phyloP scores from a whole-genome alignment of 2,888 invertebrate genomes.

The Idaea dimidiata region DNA sequence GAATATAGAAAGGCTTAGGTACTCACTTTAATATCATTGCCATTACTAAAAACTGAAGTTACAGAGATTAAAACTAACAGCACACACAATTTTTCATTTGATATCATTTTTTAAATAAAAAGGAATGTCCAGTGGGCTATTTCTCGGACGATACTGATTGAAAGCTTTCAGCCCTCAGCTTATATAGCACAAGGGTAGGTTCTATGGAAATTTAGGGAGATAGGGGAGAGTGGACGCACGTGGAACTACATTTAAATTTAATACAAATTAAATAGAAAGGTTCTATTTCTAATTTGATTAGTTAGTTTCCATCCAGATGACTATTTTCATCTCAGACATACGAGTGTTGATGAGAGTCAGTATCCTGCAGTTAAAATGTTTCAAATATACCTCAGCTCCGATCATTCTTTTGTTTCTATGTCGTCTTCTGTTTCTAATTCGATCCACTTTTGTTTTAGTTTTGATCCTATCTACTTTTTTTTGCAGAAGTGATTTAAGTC shows the following conservation, averaged over 20 bases:
- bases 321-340: too few relatives aligned
- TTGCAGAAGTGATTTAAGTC: too few relatives aligned
- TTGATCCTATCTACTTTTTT: too few relatives aligned
- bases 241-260: neutral
- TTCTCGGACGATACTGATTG: slow-evolving; percentile 13
- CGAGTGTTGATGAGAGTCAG: too few relatives aligned
- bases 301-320: too few relatives aligned
- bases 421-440: too few relatives aligned
- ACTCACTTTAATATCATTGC: slow-evolving; percentile 38
- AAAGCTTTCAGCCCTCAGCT: neutral
- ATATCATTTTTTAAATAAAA: slow-evolving; percentile 29
- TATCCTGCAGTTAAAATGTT: too few relatives aligned
- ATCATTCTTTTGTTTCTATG: too few relatives aligned
- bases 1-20: neutral
- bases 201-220: slow-evolving; percentile 17
- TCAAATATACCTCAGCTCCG: too few relatives aligned
- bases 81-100: slow-evolving; percentile 8
- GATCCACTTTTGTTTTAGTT: too few relatives aligned
- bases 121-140: slow-evolving; percentile 4
- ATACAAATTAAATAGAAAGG: neutral
- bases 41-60: slow-evolving; percentile 29
- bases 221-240: slow-evolving; percentile 1
- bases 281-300: neutral
- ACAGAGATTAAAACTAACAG: slow-evolving; percentile 18
- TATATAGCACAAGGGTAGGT: slow-evolving; percentile 17